phyloP scores from a whole-genome alignment of 35 echinoderm and acorn worm genomes.

The Hemicentrotus pulcherrimus region DNA sequence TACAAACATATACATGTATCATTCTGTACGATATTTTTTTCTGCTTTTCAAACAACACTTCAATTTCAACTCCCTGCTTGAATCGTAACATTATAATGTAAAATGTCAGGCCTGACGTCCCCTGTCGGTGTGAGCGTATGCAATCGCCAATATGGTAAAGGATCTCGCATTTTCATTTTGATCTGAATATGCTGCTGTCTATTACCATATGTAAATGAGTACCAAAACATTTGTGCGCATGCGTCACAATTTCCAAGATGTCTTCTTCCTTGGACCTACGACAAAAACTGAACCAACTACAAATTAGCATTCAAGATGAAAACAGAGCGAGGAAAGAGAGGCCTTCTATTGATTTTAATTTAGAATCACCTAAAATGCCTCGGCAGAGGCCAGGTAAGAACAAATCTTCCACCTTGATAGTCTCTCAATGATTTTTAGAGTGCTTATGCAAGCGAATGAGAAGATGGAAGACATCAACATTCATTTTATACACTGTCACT shows the following conservation, averaged over 20 bases:
- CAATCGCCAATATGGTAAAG: no score
- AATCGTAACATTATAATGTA: no score
- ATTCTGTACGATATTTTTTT: no score
- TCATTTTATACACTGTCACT: neutral
- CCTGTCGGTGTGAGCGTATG: no score
- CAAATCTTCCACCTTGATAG: neutral
- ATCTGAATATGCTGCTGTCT: no score
- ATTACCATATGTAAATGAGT: neutral
- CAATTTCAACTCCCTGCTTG: no score
- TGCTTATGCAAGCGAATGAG: neutral
- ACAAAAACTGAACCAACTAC: conserved; percentile 78
- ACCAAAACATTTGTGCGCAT: conserved; percentile 50
- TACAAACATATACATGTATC: no score
- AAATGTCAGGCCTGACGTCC: no score
- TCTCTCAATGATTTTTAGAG: neutral
- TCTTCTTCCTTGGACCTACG: conserved; percentile 85
- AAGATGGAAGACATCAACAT: neutral
- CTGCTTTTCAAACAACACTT: no score
- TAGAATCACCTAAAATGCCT: conserved; percentile 60
- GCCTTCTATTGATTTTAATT: conserved; percentile 49
- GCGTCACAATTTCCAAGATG: conserved; percentile 82
- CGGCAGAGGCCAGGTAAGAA: conserved; percentile 58
- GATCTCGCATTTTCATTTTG: no score
- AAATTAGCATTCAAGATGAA: conserved; percentile 68
- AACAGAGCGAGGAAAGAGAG: conserved; percentile 61